phyloP scores from a whole-genome alignment of 2,888 invertebrate species.

The Eurytoma adleriae region DNA sequence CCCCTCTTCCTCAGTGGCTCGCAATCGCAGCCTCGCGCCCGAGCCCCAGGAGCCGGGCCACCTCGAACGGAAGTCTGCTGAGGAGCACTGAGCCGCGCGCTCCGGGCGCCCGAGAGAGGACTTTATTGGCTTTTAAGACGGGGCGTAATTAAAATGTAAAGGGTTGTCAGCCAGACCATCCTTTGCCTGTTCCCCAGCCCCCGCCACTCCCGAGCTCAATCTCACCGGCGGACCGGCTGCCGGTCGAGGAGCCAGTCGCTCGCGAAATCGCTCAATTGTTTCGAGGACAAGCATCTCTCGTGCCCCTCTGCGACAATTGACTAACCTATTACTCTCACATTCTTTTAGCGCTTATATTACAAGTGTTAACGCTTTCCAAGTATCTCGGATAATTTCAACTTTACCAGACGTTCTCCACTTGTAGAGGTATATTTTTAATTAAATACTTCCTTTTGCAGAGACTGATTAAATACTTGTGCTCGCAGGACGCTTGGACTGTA shows the following conservation, averaged over 20 bases:
- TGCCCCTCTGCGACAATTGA: no score
- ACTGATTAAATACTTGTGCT: no score
- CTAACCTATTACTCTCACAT: no score
- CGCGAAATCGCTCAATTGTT: slow-evolving; percentile 16
- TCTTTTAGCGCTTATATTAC: no score
- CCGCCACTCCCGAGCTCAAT: slow-evolving; percentile 8
- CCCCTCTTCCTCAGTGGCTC: slow-evolving; percentile 49
- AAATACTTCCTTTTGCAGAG: no score
- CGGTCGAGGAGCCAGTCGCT: neutral
- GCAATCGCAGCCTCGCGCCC: slow-evolving; percentile 33
- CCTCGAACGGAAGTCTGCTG: slow-evolving; percentile 54
- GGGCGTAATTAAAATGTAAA: slow-evolving; percentile 72
- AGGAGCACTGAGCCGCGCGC: slow-evolving; percentile 62
- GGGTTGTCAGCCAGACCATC: slow-evolving; percentile 66
- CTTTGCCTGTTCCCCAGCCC: slow-evolving; percentile 16
- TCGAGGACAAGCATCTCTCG: neutral
- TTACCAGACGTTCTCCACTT: no score
- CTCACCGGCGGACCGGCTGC: slow-evolving; percentile 53
- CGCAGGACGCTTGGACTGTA: no score
- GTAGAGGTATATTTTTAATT: no score
- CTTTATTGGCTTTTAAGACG: slow-evolving; percentile 72
- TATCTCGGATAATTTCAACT: no score
- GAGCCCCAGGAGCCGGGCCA: neutral
- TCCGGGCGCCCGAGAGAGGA: slow-evolving; percentile 57
- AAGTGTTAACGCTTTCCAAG: no score